Conservation (phyloP, 2,797 vertebrate genomes). For the Vultur gryphus region DNA sequence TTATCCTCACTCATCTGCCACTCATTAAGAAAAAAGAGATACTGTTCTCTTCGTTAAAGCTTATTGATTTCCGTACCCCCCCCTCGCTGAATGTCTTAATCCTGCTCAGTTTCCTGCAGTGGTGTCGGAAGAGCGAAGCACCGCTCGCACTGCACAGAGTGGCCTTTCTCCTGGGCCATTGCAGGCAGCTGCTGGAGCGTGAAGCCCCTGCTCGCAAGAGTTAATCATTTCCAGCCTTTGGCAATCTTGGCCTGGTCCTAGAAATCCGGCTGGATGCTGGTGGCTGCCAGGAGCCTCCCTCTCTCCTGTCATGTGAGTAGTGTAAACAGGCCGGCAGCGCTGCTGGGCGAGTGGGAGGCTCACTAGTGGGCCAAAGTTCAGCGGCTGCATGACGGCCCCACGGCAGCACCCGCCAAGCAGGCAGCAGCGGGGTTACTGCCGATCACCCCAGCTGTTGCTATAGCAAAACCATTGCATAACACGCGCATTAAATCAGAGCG, state of each 20-base stretch:
- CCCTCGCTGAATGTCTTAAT: rapidly evolving
- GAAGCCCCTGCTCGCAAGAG: background rate
- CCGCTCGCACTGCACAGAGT: rapidly evolving
- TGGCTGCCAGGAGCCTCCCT: slow-evolving; percentile 61
- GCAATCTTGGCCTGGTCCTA: slow-evolving; percentile 30
- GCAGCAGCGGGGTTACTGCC: slow-evolving; percentile 75
- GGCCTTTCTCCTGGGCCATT: background rate
- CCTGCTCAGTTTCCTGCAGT: rapidly evolving
- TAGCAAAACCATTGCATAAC: slow-evolving; percentile 63
- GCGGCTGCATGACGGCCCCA: slow-evolving; percentile 70
- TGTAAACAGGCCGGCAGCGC: slow-evolving; percentile 75
- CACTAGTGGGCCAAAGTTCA: slow-evolving; percentile 83
- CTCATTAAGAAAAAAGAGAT: background rate
- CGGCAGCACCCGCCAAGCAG: slow-evolving; percentile 65
- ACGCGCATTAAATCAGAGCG: background rate
- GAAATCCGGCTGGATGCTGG: slow-evolving; percentile 61
- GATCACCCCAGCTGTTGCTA: slow-evolving; percentile 76
- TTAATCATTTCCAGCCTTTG: slow-evolving; percentile 45
- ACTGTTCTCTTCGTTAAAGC: background rate
- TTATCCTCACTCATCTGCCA: background rate
- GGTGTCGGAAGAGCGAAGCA: background rate
- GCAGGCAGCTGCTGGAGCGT: background rate
- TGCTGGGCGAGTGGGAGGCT: slow-evolving; percentile 60
- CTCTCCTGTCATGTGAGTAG: slow-evolving; percentile 73
- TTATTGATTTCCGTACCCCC: background rate